Evolutionary conservation across 2,113 vertebrate genomes (phyloP).

Genomic region (Tiliqua scincoides): DNA sequence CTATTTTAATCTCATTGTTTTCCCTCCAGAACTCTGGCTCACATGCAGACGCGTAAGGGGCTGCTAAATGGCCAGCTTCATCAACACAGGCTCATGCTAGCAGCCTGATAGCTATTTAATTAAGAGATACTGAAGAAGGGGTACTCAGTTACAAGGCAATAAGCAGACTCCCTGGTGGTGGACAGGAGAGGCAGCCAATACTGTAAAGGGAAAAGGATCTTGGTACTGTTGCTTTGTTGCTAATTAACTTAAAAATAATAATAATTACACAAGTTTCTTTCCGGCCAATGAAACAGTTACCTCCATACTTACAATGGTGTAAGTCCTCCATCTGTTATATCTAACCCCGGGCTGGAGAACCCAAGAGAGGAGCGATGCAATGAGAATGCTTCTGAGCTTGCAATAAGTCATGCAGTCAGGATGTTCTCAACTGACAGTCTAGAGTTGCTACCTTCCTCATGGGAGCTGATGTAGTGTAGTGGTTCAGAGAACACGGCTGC

Average conservation of each 20-base stretch:
- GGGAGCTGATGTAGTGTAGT: too few relatives aligned
- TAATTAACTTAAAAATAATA: conserved; percentile 9
- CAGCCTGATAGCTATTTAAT: conserved; percentile 34
- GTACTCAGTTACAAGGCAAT: conserved; percentile 34
- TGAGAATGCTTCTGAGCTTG: not conserved
- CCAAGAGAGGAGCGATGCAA: not conserved
- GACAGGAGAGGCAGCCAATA: not conserved
- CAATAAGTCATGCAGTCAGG: not conserved
- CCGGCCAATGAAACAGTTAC: not conserved
- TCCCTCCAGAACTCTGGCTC: conserved; percentile 41
- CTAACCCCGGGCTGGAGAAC: not conserved
- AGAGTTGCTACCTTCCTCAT: too few relatives aligned
- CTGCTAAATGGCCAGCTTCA: conserved; percentile 44
- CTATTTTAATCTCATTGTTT: conserved; percentile 36
- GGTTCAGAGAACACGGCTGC: too few relatives aligned
- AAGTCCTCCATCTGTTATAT: not conserved
- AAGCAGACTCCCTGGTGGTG: conserved; percentile 9
- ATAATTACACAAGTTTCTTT: not conserved
- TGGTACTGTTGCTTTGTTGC: conserved; percentile 2
- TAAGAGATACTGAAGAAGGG: conserved; percentile 31
- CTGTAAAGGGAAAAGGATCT: not conserved
- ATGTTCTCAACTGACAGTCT: too few relatives aligned
- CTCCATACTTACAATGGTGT: not conserved
- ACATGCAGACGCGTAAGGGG: conserved; percentile 12
- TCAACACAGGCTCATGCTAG: conserved; percentile 3